A percentile compares a stretch with the other conserved stretches of the same genome.
Evolutionary conservation across 1,140 invertebrate genomes (phyloP).

Genomic region (Phenacoccus solenopsis): DNA sequence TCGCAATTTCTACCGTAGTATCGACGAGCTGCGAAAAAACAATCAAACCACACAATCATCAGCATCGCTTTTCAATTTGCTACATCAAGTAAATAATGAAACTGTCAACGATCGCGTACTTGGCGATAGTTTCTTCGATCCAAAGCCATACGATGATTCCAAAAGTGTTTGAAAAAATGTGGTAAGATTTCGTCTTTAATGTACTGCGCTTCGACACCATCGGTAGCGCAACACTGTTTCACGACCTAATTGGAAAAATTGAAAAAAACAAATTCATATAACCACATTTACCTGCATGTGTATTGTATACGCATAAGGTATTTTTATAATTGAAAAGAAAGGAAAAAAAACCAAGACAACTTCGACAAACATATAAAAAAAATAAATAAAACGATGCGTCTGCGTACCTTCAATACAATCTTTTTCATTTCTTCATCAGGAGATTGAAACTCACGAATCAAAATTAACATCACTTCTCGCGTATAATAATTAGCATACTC

Average conservation of each 20-base stretch:
- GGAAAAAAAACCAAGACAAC: too few species aligned
- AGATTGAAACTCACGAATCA: constrained; percentile 98
- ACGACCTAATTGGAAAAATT: constrained; percentile 55
- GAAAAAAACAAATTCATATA: not conserved
- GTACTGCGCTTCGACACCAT: constrained; percentile 98
- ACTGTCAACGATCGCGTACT: too few species aligned
- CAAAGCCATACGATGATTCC: constrained; percentile 99
- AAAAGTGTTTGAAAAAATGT: constrained; percentile 99
- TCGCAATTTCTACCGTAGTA: constrained; percentile 99
- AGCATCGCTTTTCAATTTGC: too few species aligned
- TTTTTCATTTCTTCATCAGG: constrained; percentile 99
- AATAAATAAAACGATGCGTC: too few species aligned
- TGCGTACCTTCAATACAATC: constrained; percentile 86
- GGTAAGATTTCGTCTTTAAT: constrained; percentile 99
- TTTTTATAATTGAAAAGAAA: too few species aligned
- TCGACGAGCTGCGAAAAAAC: constrained; percentile 64
- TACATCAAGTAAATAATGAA: not conserved
- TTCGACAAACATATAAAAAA: too few species aligned
- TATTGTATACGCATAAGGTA: too few species aligned
- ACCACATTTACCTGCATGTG: not conserved
- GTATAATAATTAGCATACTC: constrained; percentile 99
- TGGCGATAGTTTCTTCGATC: constrained; percentile 95
- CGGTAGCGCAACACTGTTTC: constrained; percentile 99
- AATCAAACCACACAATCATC: not conserved
- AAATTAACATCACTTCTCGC: constrained; percentile 97